Evolutionary conservation across 2,888 invertebrate genomes (phyloP).

Genomic region (Bembecia ichneumoniformis): DNA sequence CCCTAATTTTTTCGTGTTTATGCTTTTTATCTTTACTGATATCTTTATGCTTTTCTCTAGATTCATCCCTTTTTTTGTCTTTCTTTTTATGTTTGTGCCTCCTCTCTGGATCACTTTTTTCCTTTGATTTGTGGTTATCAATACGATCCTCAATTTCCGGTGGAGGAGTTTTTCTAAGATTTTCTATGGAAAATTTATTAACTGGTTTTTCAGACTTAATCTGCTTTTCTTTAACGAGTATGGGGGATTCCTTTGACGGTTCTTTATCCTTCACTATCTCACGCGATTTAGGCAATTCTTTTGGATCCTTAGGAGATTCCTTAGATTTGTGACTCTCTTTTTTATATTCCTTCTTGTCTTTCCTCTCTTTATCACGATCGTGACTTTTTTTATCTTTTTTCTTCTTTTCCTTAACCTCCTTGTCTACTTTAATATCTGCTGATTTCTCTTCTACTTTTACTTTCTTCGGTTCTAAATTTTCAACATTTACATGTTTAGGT

Average conservation of each 20-base stretch:
- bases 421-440: slow-evolving; percentile 67
- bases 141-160: slow-evolving; percentile 44
- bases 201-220: slow-evolving; percentile 50
- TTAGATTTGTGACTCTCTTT: slow-evolving; percentile 68
- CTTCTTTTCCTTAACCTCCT: slow-evolving; percentile 68
- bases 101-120: slow-evolving; percentile 65
- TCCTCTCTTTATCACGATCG: slow-evolving; percentile 75
- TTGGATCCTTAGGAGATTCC: slow-evolving; percentile 54
- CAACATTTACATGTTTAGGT: slow-evolving; percentile 35
- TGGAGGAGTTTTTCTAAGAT: slow-evolving; percentile 59
- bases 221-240: slow-evolving; percentile 46
- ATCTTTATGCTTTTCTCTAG: slow-evolving; percentile 75
- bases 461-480: slow-evolving; percentile 44
- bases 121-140: slow-evolving; percentile 56
- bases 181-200: slow-evolving; percentile 65
- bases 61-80: slow-evolving; percentile 76
- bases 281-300: slow-evolving; percentile 40
- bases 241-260: slow-evolving; percentile 30
- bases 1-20: slow-evolving; percentile 69
- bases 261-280: slow-evolving; percentile 49
- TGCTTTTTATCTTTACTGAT: slow-evolving; percentile 64
- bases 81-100: slow-evolving; percentile 77
- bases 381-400: slow-evolving; percentile 77
- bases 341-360: slow-evolving; percentile 70
- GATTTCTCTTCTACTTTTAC: slow-evolving; percentile 61